phyloP scores from a whole-genome alignment of 2,888 invertebrate genomes.

The Kryphioiulus occultus region DNA sequence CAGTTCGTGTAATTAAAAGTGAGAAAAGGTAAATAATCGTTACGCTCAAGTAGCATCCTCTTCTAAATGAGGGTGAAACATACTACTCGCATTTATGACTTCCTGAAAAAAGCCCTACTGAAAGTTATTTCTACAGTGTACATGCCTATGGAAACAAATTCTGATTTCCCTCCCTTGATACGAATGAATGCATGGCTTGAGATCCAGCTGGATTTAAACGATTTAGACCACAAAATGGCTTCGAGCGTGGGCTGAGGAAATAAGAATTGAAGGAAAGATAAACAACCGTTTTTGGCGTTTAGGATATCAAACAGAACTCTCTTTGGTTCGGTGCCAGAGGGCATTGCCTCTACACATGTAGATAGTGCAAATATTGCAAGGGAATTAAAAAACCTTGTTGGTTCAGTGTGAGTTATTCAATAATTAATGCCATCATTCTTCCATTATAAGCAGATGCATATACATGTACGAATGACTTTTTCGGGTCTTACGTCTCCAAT shows the following conservation, averaged over 20 bases:
- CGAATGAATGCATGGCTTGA: not conserved
- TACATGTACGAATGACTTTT: too few species aligned
- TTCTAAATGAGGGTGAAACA: not conserved
- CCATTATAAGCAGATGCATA: too few species aligned
- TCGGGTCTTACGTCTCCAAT: too few species aligned
- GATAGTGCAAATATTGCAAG: not conserved
- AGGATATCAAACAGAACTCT: not conserved
- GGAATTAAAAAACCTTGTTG: too few species aligned
- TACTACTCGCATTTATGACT: not conserved
- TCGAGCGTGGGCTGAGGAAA: not conserved
- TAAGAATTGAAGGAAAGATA: not conserved
- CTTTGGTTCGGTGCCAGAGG: not conserved
- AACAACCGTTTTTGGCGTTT: not conserved
- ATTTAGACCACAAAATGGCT: slow-evolving; percentile 7
- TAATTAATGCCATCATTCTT: too few species aligned
- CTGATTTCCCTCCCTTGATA: not conserved
- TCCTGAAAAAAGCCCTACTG: not conserved
- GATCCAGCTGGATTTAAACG: too few species aligned
- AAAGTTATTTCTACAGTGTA: not conserved
- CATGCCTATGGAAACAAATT: not conserved
- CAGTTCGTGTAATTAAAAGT: too few species aligned
- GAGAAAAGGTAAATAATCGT: too few species aligned
- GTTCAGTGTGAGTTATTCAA: too few species aligned
- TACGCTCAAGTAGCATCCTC: not conserved
- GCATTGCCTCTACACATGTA: not conserved